Conservation (phyloP, 2,797 vertebrate species). For the Macroramphosus scolopax region DNA sequence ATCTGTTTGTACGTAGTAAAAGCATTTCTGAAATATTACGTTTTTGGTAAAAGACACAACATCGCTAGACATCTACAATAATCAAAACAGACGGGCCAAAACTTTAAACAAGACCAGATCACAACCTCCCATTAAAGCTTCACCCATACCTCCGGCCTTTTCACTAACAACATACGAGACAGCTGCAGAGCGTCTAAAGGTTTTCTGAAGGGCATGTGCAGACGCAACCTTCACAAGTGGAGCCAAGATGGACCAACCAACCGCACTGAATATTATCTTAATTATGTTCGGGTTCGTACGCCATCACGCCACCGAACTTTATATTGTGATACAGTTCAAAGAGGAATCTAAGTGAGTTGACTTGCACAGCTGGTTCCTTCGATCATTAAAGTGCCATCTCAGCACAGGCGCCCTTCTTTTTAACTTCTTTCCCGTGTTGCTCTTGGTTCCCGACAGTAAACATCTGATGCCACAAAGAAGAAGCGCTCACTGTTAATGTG, state of each 20-base stretch:
- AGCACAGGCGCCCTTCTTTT: constrained; percentile 44
- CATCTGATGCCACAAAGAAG: constrained; percentile 31
- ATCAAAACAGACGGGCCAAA: too few species aligned
- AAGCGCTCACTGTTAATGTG: constrained; percentile 37
- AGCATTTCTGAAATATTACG: too few species aligned
- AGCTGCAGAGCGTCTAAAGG: constrained; percentile 23
- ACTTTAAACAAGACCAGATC: constrained; percentile 19
- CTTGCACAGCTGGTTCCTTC: too few species aligned
- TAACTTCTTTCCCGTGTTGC: constrained; percentile 59
- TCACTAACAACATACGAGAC: constrained; percentile 41
- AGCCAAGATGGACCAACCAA: constrained; percentile 15
- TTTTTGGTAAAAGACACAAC: too few species aligned
- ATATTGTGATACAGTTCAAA: background rate
- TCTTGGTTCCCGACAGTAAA: constrained; percentile 36
- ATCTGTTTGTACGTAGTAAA: too few species aligned
- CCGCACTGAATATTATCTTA: constrained; percentile 4
- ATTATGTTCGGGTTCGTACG: constrained; percentile 12
- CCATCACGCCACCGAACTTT: background rate
- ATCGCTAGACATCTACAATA: too few species aligned
- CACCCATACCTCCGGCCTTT: constrained; percentile 21
- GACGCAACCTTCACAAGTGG: constrained; percentile 43
- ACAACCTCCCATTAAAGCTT: constrained; percentile 36
- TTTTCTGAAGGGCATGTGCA: constrained; percentile 34
- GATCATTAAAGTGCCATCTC: constrained; percentile 66
- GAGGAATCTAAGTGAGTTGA: too few species aligned